A percentile compares a stretch with the other conserved stretches of the same genome.
These are phyloP conservation scores for Perognathus longimembris DNA, from an alignment of 2,113 vertebrate genomes.

Conservation along the genomic window DNA sequence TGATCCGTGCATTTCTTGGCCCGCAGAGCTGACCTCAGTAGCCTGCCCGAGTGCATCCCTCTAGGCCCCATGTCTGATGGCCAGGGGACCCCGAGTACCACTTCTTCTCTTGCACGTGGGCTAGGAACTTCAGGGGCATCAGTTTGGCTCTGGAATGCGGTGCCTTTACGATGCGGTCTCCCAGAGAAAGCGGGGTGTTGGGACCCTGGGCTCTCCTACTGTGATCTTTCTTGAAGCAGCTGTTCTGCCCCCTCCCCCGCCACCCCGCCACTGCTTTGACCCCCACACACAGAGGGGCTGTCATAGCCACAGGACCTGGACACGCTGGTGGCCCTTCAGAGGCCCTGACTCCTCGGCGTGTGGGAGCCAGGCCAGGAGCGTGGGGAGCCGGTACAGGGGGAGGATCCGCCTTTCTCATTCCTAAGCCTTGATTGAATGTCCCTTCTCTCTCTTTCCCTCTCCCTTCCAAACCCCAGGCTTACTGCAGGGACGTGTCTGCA, in stretches of 20 bases:
- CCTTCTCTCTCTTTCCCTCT: constrained; percentile 45
- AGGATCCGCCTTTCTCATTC: constrained; percentile 29
- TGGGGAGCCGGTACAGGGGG: neutral
- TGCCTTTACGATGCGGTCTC: neutral
- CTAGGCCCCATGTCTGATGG: neutral
- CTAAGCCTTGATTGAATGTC: neutral
- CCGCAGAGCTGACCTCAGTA: neutral
- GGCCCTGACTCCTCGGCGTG: neutral
- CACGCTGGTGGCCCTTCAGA: neutral
- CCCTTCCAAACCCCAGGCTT: constrained; percentile 58
- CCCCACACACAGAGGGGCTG: neutral
- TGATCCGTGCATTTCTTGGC: neutral
- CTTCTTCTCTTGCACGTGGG: neutral
- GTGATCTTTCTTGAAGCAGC: neutral
- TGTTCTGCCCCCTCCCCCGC: neutral
- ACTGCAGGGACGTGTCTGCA: constrained; percentile 48
- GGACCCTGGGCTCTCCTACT: neutral
- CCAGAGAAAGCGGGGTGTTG: neutral
- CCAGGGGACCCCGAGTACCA: neutral
- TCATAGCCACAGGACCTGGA: neutral
- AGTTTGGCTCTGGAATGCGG: neutral
- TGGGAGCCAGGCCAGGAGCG: neutral
- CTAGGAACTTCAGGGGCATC: neutral
- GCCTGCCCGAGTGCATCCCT: neutral
- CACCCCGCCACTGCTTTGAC: neutral